Evolutionary conservation across 2,113 vertebrate species (phyloP), one percentile per base, ranked within the genome.

Genomic region (Peromyscus maniculatus): DNA sequence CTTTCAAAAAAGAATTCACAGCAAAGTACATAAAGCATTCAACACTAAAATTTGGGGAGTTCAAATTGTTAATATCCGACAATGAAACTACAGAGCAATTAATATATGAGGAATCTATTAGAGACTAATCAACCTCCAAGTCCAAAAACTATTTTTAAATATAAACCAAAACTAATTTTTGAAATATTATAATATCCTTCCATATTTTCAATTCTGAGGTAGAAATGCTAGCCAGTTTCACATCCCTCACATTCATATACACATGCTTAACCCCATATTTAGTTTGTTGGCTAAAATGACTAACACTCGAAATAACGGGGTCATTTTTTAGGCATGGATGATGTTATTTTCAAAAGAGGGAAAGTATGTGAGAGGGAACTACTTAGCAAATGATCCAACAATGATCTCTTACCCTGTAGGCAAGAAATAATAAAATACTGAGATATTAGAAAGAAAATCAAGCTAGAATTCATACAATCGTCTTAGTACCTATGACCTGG

Each of bases 201-300:
- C 77, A 39, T 3, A 49, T 36, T 39, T 94, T 94, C 31, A 91
- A 26, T 77, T 94, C 43, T 24, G 1, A 9, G 24, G 52, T 91
- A 83, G 43, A 89, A 94, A 72, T 77, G 43, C 1, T 77, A 94
- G 82, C 52, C 39, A 86, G 21, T 82, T 87, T 94, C 62, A 86
- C 7, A 78, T 1, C 67, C 11, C 33, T 84, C 1, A 33, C 8
- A 21, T 64, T 66, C 33, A 74, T 33, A 17, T 9, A 49, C 16
- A 71, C 49, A 66, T 24, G 69, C 69, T 64, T 36, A 74, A 72
- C 39, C 43, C 75, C 46, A 59, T 83, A 95, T 93, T 94, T 95
- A 91, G 26, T 52, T 95, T 84, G 39, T 93, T 96, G 67, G 19
- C 52, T 83, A 46, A 91, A 69, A 7, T 71, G 72, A 94, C 26